A percentile compares a stretch with the other conserved stretches of the same genome.
Evolutionary conservation across 1,140 invertebrate genomes (phyloP).

Genomic region (Atta texana): DNA sequence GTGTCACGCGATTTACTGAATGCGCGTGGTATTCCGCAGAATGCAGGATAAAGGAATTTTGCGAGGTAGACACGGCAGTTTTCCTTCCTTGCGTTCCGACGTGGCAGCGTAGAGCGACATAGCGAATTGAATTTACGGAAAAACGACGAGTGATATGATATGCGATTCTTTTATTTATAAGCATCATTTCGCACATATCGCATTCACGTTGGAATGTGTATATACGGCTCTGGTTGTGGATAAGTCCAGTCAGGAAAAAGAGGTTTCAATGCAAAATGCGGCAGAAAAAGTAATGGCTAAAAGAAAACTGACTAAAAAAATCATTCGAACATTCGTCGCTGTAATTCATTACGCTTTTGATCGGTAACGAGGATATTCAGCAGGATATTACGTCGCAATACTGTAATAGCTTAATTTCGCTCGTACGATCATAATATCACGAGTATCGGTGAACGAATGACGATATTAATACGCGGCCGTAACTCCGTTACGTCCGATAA

Average conservation of each 20-base stretch:
- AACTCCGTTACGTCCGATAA: slow-evolving; percentile 16
- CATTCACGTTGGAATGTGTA: not conserved
- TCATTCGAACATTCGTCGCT: not conserved
- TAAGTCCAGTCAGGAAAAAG: not conserved
- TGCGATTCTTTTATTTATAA: slow-evolving; percentile 45
- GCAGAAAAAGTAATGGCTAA: not conserved
- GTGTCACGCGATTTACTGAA: slow-evolving; percentile 34
- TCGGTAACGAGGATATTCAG: slow-evolving; percentile 1
- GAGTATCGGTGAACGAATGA: not conserved
- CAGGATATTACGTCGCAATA: not conserved
- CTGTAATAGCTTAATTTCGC: not conserved
- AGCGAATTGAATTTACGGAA: slow-evolving; percentile 11
- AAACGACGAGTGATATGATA: slow-evolving; percentile 23
- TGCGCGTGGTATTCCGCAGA: not conserved
- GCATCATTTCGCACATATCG: slow-evolving; percentile 10
- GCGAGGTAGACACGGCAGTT: not conserved
- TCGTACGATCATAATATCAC: not conserved
- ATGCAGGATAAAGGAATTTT: slow-evolving; percentile 22
- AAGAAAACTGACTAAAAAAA: not conserved
- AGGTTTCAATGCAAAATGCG: not conserved
- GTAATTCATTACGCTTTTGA: not conserved
- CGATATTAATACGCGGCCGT: slow-evolving; percentile 28
- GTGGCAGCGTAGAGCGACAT: not conserved
- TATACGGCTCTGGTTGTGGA: not conserved
- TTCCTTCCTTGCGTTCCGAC: slow-evolving; percentile 6